Conservation (phyloP, 1,140 invertebrate genomes). For the Rhyacophila brunnea region DNA sequence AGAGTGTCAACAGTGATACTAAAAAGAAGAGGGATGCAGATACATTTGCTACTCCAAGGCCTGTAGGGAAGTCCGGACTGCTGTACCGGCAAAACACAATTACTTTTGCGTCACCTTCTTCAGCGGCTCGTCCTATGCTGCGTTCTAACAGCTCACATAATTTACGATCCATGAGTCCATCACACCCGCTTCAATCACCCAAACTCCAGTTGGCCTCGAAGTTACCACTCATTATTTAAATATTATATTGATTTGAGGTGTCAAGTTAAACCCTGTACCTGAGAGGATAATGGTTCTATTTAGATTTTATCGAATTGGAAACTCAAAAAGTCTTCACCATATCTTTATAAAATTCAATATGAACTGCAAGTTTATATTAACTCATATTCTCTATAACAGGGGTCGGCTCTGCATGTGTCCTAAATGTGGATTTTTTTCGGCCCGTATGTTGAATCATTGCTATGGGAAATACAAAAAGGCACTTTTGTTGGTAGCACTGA, state of each 20-base stretch:
- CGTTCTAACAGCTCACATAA: slow-evolving; percentile 31
- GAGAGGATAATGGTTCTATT: no score
- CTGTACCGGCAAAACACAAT: slow-evolving; percentile 25
- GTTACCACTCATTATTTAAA: slow-evolving; percentile 29
- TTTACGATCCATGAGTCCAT: slow-evolving; percentile 21
- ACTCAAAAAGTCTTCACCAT: no score
- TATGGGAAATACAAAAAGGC: no score
- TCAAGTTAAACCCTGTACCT: no score
- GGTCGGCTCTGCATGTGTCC: no score
- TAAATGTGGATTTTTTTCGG: no score
- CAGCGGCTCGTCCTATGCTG: slow-evolving; percentile 11
- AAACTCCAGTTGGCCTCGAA: slow-evolving; percentile 29
- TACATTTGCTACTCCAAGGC: slow-evolving; percentile 28
- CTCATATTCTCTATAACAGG: no score
- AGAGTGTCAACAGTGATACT: slow-evolving; percentile 6
- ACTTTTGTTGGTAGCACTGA: no score
- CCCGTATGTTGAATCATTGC: no score
- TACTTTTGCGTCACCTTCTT: slow-evolving; percentile 13
- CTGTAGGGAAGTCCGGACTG: slow-evolving; percentile 7
- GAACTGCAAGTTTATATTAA: no score
- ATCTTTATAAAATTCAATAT: no score
- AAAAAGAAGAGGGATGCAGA: slow-evolving; percentile 16
- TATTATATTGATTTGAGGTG: slow-evolving; percentile 74
- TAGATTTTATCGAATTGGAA: no score
- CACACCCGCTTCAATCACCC: slow-evolving; percentile 8